Conservation (phyloP, 1,140 invertebrate species). For the Pristionchus pacificus region DNA sequence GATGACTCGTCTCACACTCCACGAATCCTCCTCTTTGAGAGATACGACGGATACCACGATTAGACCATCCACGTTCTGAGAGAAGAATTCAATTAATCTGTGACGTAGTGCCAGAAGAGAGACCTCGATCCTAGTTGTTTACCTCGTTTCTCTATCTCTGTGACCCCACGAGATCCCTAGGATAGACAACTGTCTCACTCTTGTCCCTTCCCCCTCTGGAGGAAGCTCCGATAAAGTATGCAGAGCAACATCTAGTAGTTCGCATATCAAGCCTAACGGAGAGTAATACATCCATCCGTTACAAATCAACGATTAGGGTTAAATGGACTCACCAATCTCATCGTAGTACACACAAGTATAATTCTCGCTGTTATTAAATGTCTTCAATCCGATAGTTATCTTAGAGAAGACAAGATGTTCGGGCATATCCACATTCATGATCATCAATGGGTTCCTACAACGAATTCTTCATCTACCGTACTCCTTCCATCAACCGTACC, state of each 20-base stretch:
- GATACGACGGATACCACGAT: constrained; percentile 22
- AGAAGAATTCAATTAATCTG: not conserved
- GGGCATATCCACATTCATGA: constrained; percentile 11
- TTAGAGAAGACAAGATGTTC: constrained; percentile 9
- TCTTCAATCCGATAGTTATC: constrained; percentile 21
- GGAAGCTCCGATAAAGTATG: no score
- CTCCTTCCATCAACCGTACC: not conserved
- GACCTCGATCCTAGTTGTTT: no score
- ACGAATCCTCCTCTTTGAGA: constrained; percentile 19
- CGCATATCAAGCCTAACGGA: no score
- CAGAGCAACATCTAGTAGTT: no score
- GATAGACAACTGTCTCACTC: no score
- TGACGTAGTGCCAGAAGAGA: no score
- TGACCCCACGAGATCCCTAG: no score
- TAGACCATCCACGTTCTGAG: constrained; percentile 25
- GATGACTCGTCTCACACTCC: constrained; percentile 26
- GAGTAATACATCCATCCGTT: no score
- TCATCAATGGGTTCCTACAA: constrained; percentile 15
- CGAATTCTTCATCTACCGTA: not conserved
- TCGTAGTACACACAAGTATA: constrained; percentile 33
- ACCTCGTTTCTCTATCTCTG: no score
- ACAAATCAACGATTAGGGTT: not conserved
- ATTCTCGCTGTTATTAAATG: constrained; percentile 15
- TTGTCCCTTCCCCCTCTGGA: no score
- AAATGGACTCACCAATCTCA: constrained; percentile 12